These are phyloP conservation scores for Olivierus martensii DNA, from an alignment of 1,140 invertebrate genomes.

Conservation along the genomic window DNA sequence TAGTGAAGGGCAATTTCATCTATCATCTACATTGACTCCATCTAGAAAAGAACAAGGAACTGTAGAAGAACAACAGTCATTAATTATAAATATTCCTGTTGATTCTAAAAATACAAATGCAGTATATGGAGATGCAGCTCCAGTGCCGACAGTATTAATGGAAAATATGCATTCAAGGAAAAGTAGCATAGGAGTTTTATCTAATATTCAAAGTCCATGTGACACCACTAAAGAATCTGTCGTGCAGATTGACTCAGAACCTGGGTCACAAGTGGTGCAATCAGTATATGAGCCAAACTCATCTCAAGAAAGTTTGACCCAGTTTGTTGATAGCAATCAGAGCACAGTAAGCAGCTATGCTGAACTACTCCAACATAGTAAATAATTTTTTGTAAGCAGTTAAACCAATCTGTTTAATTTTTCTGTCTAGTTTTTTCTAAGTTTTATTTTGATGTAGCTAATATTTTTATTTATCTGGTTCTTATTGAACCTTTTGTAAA, in stretches of 20 bases:
- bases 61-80: not conserved
- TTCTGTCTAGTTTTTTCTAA: too few relatives aligned
- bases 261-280: not conserved
- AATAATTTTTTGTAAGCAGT: conserved; percentile 8
- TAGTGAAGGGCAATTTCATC: not conserved
- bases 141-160: too few relatives aligned
- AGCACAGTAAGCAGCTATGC: conserved; percentile 20
- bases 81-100: not conserved
- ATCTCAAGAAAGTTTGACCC: conserved; percentile 18
- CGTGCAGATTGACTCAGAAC: not conserved
- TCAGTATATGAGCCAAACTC: conserved; percentile 18
- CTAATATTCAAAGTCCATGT: not conserved
- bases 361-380: conserved; percentile 15
- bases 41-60: not conserved
- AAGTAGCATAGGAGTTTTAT: too few relatives aligned
- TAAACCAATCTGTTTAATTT: too few relatives aligned
- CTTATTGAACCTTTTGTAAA: too few relatives aligned
- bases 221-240: not conserved
- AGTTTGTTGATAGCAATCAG: conserved; percentile 17
- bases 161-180: too few relatives aligned
- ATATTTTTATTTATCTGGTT: too few relatives aligned
- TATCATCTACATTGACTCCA: conserved; percentile 4
- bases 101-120: too few relatives aligned
- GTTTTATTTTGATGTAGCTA: too few relatives aligned
- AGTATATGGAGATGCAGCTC: too few relatives aligned